phyloP scores from a whole-genome alignment of 1,140 invertebrate genomes.

The Microvelia longipes region DNA sequence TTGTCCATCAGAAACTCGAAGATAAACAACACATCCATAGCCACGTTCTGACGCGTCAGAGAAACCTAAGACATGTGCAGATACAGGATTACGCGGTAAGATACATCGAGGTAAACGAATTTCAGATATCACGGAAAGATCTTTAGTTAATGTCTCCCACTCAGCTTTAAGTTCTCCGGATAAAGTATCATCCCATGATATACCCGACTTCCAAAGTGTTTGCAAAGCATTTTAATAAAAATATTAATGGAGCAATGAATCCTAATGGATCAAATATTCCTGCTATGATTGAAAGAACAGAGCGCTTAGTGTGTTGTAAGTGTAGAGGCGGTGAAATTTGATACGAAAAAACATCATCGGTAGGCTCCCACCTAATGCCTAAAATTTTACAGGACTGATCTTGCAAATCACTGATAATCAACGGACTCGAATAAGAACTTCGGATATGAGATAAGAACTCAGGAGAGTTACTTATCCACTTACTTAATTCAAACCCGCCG shows the following conservation, averaged over 20 bases:
- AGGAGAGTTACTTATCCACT: constrained; percentile 4
- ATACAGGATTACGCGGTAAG: neutral
- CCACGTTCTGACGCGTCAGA: constrained; percentile 22
- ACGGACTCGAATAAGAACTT: neutral
- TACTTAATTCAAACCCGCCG: neutral
- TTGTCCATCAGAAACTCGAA: neutral
- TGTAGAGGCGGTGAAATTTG: neutral
- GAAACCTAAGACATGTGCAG: constrained; percentile 23
- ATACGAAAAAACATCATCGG: neutral
- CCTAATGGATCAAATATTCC: constrained; percentile 28
- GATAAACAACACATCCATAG: constrained; percentile 24
- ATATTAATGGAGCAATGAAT: constrained; percentile 20
- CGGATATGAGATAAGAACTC: neutral
- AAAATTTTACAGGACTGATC: constrained; percentile 1
- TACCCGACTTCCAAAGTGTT: constrained; percentile 19
- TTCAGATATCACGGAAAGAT: neutral
- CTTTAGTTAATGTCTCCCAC: neutral
- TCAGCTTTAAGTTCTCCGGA: constrained; percentile 1
- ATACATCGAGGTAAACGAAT: neutral
- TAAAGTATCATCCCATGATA: constrained; percentile 25
- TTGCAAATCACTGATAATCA: neutral
- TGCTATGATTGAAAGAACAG: constrained; percentile 18
- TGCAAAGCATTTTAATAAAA: constrained; percentile 24
- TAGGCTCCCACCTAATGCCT: constrained; percentile 2
- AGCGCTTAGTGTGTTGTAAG: constrained; percentile 14